Evolutionary conservation across 2,888 invertebrate genomes (phyloP).

Genomic region (Latrodectus elegans): DNA sequence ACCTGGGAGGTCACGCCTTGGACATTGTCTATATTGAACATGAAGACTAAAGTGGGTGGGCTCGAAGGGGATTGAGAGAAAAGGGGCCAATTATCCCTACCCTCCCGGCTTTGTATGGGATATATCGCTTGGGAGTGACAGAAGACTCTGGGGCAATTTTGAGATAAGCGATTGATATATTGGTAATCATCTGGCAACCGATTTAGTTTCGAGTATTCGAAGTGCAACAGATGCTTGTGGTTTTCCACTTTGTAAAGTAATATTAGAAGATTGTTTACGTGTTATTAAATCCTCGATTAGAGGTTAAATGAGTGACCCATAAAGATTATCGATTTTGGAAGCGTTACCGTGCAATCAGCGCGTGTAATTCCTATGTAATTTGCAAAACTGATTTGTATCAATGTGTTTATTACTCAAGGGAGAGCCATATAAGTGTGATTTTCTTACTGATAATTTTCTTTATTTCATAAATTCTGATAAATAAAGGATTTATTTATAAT

Average conservation of each 20-base stretch:
- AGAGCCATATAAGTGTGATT: no score
- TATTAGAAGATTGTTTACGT: constrained; percentile 1
- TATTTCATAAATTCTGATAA: no score
- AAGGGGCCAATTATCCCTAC: constrained; percentile 24
- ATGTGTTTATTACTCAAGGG: no score
- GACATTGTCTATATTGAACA: constrained; percentile 24
- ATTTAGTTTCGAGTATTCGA: not conserved
- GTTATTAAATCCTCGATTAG: not conserved
- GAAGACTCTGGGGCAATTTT: constrained; percentile 21
- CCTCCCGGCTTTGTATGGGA: not conserved
- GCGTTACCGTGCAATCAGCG: no score
- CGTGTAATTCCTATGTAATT: no score
- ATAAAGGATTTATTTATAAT: no score
- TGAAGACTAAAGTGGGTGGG: constrained; percentile 36
- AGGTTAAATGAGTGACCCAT: not conserved
- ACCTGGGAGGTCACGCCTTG: constrained; percentile 53
- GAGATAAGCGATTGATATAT: constrained; percentile 32
- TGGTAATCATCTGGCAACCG: not conserved
- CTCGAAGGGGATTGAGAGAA: not conserved
- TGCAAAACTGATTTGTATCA: no score
- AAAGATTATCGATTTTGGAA: no score
- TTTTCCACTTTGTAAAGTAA: not conserved
- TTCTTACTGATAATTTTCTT: no score
- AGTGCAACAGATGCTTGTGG: not conserved
- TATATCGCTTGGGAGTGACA: not conserved